Evolutionary conservation across 2,113 vertebrate species (phyloP).

Genomic region (Erinaceus europaeus): DNA sequence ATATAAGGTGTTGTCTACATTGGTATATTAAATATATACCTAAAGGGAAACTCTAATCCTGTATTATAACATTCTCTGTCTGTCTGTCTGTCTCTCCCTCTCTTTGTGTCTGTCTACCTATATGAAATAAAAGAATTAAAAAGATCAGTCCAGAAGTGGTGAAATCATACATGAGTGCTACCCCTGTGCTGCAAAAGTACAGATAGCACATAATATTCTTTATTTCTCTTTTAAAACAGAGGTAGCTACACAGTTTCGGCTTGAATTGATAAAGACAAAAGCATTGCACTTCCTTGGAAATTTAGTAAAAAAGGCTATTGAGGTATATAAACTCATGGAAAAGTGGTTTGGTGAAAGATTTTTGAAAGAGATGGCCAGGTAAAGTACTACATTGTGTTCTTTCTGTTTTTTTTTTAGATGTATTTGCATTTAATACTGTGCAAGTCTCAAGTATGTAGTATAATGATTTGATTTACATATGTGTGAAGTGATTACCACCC

Average conservation of each 20-base stretch:
- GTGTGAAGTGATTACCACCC: background rate
- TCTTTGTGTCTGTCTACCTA: no score
- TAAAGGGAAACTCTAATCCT: no score
- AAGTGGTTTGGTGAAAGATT: conserved; percentile 85
- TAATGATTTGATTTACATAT: background rate
- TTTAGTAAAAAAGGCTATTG: conserved; percentile 81
- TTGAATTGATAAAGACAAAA: conserved; percentile 87
- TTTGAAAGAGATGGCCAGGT: conserved; percentile 90
- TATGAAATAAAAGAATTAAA: no score
- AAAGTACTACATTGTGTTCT: conserved; percentile 20
- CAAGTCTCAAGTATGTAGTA: background rate
- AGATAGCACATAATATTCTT: background rate
- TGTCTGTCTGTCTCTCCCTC: no score
- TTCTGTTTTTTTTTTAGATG: background rate
- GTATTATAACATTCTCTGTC: no score
- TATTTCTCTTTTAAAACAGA: conserved; percentile 81
- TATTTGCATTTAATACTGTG: background rate
- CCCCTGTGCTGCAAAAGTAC: no score
- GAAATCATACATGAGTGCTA: no score
- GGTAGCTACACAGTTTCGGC: conserved; percentile 78
- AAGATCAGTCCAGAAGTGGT: no score
- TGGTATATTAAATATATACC: background rate
- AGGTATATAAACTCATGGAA: conserved; percentile 84
- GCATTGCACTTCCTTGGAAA: conserved; percentile 81
- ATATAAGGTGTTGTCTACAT: background rate